These are phyloP conservation scores for Bostrychus sinensis DNA, from an alignment of 2,113 vertebrate genomes.

Conservation along the genomic window DNA sequence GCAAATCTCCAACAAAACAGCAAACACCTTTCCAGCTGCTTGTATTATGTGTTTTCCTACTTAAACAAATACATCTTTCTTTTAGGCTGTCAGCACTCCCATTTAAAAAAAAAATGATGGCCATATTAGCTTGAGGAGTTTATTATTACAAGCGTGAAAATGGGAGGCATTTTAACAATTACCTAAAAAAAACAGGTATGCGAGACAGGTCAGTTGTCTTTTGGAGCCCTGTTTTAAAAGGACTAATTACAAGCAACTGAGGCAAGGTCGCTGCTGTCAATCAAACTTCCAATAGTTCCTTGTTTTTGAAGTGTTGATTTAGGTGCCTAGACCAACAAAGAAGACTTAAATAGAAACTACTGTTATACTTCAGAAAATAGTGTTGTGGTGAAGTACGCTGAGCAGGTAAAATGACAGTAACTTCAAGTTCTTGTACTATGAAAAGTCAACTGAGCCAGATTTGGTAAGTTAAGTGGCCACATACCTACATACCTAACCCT, in stretches of 20 bases:
- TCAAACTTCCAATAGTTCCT: slow-evolving; percentile 79
- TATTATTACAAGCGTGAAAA: slow-evolving; percentile 78
- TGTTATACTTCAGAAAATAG: no score
- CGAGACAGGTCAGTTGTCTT: slow-evolving; percentile 74
- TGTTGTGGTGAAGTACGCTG: background rate
- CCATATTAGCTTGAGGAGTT: slow-evolving; percentile 74
- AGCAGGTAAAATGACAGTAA: background rate
- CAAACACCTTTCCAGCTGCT: slow-evolving; percentile 50
- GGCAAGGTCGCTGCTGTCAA: slow-evolving; percentile 90
- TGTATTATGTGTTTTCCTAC: slow-evolving; percentile 17
- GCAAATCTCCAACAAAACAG: slow-evolving; percentile 36
- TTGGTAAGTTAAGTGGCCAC: background rate
- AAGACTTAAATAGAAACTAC: no score
- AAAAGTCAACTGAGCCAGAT: slow-evolving; percentile 2
- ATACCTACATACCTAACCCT: slow-evolving; percentile 13
- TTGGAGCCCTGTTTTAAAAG: slow-evolving; percentile 80
- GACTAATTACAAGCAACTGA: slow-evolving; percentile 95
- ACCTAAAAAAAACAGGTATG: slow-evolving; percentile 77
- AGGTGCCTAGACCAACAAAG: slow-evolving; percentile 69
- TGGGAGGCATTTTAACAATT: slow-evolving; percentile 77
- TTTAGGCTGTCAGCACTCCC: slow-evolving; percentile 58
- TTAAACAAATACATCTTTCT: slow-evolving; percentile 71
- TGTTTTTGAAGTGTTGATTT: slow-evolving; percentile 82
- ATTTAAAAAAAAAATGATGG: slow-evolving; percentile 70
- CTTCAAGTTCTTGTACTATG: background rate